Evolutionary conservation across 2,888 invertebrate species (phyloP).

Genomic region (Tinea trinotella): DNA sequence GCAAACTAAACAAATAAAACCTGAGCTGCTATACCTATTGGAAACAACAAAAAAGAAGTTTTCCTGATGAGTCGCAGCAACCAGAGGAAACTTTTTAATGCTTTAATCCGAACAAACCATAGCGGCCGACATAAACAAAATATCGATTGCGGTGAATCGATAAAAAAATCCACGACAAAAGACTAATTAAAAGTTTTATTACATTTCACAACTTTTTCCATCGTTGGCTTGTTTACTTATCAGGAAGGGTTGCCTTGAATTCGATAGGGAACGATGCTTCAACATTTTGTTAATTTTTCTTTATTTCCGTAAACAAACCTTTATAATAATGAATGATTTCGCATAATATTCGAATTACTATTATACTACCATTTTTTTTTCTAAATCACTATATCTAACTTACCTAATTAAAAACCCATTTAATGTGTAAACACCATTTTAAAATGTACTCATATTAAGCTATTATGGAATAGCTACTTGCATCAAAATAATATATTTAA

Average conservation of each 20-base stretch:
- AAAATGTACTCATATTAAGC: too few species aligned
- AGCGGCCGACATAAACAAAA: slow-evolving; percentile 19
- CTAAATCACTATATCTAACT: too few species aligned
- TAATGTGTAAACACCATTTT: too few species aligned
- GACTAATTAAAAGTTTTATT: slow-evolving; percentile 38
- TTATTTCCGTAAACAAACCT: neutral
- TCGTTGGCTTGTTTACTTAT: slow-evolving; percentile 24
- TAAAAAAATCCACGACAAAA: slow-evolving; percentile 29
- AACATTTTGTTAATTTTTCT: neutral
- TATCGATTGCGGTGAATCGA: slow-evolving; percentile 26
- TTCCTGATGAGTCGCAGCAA: neutral
- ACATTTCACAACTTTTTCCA: slow-evolving; percentile 30
- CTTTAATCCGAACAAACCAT: slow-evolving; percentile 22
- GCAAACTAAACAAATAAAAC: too few species aligned
- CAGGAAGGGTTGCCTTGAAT: slow-evolving; percentile 23
- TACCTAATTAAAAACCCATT: too few species aligned
- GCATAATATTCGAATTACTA: too few species aligned
- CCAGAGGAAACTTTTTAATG: slow-evolving; percentile 13
- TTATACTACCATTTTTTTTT: too few species aligned
- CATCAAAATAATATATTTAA: neutral
- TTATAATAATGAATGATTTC: neutral
- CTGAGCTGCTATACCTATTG: neutral
- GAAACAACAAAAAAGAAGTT: neutral
- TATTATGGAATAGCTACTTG: too few species aligned
- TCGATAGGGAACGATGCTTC: neutral